These are phyloP conservation scores for Ammodytes marinus DNA, from an alignment of 2,113 vertebrate species.

Conservation along the genomic window DNA sequence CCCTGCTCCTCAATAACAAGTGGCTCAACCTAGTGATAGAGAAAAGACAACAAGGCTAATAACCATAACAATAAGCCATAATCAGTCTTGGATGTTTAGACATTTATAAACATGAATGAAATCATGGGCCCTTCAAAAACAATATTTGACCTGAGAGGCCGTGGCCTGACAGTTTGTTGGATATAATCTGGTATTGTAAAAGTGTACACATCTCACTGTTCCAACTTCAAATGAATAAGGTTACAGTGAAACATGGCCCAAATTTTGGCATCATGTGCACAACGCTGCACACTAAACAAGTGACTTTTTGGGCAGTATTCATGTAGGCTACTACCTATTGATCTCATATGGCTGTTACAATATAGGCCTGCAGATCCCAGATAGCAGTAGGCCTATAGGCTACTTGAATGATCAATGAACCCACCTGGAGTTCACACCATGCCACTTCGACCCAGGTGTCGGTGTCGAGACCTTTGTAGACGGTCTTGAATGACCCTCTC, in stretches of 20 bases:
- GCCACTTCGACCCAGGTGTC: constrained; percentile 99
- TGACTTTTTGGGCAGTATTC: not conserved
- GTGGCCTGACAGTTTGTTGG: not conserved
- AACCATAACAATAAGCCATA: not conserved
- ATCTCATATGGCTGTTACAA: too few species aligned
- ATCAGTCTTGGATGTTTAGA: not conserved
- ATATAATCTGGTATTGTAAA: not conserved
- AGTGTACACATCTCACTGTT: not conserved
- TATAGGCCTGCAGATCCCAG: too few species aligned
- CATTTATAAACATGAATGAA: not conserved
- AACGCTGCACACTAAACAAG: not conserved
- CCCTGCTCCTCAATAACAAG: not conserved
- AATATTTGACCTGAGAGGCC: not conserved
- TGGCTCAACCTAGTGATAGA: not conserved
- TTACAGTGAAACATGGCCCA: not conserved
- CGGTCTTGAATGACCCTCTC: constrained; percentile 97
- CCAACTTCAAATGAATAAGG: not conserved
- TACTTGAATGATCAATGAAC: constrained; percentile 43
- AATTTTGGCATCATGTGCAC: not conserved
- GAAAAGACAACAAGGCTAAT: not conserved
- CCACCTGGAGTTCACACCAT: constrained; percentile 99
- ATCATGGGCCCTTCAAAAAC: not conserved
- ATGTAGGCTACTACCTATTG: not conserved
- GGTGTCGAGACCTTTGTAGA: constrained; percentile 98
- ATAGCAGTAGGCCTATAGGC: not conserved